These are phyloP conservation scores for Acronicta alni DNA, from an alignment of 2,888 invertebrate genomes.

Conservation along the genomic window DNA sequence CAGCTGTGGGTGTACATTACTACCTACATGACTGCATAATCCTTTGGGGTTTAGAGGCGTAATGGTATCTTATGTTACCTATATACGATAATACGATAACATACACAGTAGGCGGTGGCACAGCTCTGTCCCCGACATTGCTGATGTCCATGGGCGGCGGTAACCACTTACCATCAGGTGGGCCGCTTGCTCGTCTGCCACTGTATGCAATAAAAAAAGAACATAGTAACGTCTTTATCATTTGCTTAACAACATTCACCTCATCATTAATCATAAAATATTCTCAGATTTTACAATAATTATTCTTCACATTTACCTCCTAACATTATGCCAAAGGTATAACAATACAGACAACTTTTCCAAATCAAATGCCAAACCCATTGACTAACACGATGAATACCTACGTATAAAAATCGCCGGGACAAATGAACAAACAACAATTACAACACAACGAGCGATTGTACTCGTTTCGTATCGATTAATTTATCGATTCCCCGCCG, in stretches of 20 bases:
- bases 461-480: conserved; percentile 70
- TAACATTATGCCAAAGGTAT: conserved; percentile 9
- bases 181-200: too few species aligned
- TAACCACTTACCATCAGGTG: too few species aligned
- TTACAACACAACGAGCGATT: conserved; percentile 62
- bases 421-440: conserved; percentile 63
- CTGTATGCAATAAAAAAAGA: too few species aligned
- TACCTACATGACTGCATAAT: too few species aligned
- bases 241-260: not conserved
- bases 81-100: too few species aligned
- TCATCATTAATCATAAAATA: conserved; percentile 16
- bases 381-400: conserved; percentile 50
- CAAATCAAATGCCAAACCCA: conserved; percentile 43
- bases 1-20: too few species aligned
- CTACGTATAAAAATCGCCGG: conserved; percentile 41
- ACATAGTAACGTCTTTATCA: too few species aligned
- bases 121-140: too few species aligned
- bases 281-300: conserved; percentile 6
- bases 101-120: too few species aligned
- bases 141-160: too few species aligned
- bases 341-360: conserved; percentile 31
- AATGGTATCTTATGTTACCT: too few species aligned
- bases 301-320: conserved; percentile 8
- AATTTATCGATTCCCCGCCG: conserved; percentile 78
- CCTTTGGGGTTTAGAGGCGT: too few species aligned